Evolutionary conservation across 2,888 invertebrate species (phyloP), one percentile per base, ranked within the genome.

Genomic region (Microplitis deprimator): DNA sequence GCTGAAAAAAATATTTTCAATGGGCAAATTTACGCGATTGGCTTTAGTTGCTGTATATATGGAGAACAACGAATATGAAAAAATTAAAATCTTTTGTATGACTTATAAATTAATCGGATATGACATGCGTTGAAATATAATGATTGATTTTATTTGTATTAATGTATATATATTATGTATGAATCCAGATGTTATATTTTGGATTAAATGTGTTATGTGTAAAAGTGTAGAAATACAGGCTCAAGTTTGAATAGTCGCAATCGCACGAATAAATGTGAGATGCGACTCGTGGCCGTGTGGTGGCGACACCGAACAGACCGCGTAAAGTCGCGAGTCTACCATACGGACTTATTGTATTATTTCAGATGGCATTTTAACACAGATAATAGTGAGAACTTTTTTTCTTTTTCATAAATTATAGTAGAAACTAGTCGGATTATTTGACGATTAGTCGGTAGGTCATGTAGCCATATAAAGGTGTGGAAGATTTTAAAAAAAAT

Each of bases 261-360:
- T 16, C 59, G 13, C n/a, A 16, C 38, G n/a, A 20, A 20, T n/a
- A 5, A 29, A 13, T 50, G 50, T 50, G 50, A 8, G 71, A 16
- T 75, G 68, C 64, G n/a, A 10, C 38, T 50, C 59, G 73, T n/a
- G 1, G 68, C 76, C 79, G 78, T 72, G n/a, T 16, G 80, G 70
- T 68, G 82, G 82, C 79, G 77, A 69, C 82, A 82, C 80, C 79
- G 71, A 6, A 79, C 79, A 80, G 81, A 64, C 67, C 29, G 60
- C 40, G 29, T 7, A 60, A 10, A 39, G 16, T 29, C 76, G 38
- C 72, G 20, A 59, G 38, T 10, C 39, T 68, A 39, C 64, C 16
- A n/a, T 72, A n/a, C 20, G 38, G 64, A 20, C 17, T 40, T 20
- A 39, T 1, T 38, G 39, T 13, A 50, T 71, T 20, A 64, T 8